Evolutionary conservation across 2,113 vertebrate species (phyloP).

Genomic region (Suricata suricatta): DNA sequence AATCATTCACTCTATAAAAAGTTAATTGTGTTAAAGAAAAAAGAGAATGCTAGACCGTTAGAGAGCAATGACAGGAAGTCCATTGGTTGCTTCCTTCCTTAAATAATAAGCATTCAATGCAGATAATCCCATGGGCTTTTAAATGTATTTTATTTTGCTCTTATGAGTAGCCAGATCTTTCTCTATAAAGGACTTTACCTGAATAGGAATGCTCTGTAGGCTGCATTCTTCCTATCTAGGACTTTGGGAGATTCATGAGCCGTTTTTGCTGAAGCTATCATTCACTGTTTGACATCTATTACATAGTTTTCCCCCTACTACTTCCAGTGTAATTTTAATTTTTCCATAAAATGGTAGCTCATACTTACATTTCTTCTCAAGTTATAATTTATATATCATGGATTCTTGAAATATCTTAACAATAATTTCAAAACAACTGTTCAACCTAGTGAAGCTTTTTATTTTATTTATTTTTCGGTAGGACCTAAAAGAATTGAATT

Average conservation of each 20-base stretch:
- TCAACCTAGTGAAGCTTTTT: conserved; percentile 51
- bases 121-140: not conserved
- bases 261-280: not conserved
- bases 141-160: not conserved
- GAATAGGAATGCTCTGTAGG: not conserved
- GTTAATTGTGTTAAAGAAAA: not conserved
- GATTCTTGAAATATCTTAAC: conserved; percentile 27
- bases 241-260: not conserved
- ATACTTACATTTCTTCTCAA: conserved; percentile 1
- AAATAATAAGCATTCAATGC: not conserved
- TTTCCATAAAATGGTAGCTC: not conserved
- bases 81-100: not conserved
- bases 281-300: not conserved
- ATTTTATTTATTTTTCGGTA: conserved; percentile 76
- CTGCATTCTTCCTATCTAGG: not conserved
- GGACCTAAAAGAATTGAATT: conserved; percentile 89
- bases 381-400: not conserved
- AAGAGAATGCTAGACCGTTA: not conserved
- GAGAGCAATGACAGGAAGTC: not conserved
- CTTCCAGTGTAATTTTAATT: conserved; percentile 7
- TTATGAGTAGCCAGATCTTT: not conserved
- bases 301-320: not conserved
- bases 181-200: not conserved
- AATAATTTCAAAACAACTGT: conserved; percentile 17
- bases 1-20: conserved; percentile 45